Conservation (phyloP, 2,888 invertebrate genomes). For the Drepana falcataria region DNA sequence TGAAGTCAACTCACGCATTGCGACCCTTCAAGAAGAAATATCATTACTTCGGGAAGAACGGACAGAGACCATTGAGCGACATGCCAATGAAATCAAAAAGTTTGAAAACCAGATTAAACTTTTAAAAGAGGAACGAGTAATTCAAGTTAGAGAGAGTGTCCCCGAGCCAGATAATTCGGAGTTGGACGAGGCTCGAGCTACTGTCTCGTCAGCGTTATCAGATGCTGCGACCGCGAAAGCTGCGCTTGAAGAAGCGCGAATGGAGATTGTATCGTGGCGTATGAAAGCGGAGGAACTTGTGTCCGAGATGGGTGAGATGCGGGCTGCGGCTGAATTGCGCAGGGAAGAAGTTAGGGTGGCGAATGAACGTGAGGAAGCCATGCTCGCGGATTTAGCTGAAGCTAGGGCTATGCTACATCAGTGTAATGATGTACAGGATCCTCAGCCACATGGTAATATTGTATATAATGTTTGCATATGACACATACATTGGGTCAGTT, state of each 20-base stretch:
- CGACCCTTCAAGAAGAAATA: conserved; percentile 60
- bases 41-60: conserved; percentile 50
- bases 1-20: conserved; percentile 48
- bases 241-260: conserved; percentile 47
- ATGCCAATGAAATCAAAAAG: conserved; percentile 49
- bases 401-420: conserved; percentile 60
- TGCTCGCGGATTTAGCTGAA: conserved; percentile 59
- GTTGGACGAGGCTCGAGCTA: conserved; percentile 51
- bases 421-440: conserved; percentile 48
- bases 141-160: conserved; percentile 40
- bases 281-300: conserved; percentile 56
- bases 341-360: conserved; percentile 55
- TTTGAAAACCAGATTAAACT: conserved; percentile 47
- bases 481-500: neutral
- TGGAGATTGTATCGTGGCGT: conserved; percentile 52
- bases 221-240: conserved; percentile 48
- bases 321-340: conserved; percentile 50
- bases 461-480: neutral
- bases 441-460: conserved; percentile 57
- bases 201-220: conserved; percentile 38
- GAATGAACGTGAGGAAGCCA: conserved; percentile 53
- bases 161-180: conserved; percentile 57
- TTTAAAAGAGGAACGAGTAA: conserved; percentile 53
- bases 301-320: conserved; percentile 51
- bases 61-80: conserved; percentile 45